phyloP scores from a whole-genome alignment of 2,797 vertebrate species.

The Alauda arvensis region DNA sequence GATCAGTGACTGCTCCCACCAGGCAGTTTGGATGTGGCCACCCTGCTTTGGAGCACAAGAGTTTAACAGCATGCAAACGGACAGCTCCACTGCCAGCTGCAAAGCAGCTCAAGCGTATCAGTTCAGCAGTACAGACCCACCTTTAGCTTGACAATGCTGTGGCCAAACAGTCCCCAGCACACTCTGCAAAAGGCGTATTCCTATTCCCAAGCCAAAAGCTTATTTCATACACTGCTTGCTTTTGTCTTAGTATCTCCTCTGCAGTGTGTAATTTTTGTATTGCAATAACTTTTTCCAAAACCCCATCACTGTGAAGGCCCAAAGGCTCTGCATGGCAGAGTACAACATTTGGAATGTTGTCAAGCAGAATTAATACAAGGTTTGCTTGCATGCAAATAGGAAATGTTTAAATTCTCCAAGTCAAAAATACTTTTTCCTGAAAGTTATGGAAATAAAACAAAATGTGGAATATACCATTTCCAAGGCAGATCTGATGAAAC shows the following conservation, averaged over 20 bases:
- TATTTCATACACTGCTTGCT: background rate
- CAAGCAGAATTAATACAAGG: background rate
- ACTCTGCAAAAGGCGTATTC: background rate
- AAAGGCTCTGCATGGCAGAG: background rate
- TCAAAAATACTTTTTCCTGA: background rate
- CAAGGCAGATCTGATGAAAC: background rate
- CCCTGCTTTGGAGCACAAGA: background rate
- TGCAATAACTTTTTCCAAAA: background rate
- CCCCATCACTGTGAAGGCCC: background rate
- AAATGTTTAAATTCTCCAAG: background rate
- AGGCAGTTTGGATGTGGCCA: background rate
- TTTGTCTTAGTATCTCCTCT: background rate
- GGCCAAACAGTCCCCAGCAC: background rate
- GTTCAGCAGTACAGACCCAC: background rate
- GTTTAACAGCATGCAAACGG: background rate
- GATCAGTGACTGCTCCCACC: background rate
- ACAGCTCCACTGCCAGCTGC: background rate
- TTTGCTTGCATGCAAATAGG: background rate
- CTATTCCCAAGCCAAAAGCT: background rate
- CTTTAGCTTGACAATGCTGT: background rate
- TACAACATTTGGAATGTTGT: background rate
- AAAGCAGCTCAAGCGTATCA: background rate
- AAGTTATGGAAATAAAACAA: background rate
- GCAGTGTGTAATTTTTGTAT: background rate
- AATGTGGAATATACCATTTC: background rate